phyloP scores from a whole-genome alignment of 1,140 invertebrate genomes.

The Sesamia nonagrioides region DNA sequence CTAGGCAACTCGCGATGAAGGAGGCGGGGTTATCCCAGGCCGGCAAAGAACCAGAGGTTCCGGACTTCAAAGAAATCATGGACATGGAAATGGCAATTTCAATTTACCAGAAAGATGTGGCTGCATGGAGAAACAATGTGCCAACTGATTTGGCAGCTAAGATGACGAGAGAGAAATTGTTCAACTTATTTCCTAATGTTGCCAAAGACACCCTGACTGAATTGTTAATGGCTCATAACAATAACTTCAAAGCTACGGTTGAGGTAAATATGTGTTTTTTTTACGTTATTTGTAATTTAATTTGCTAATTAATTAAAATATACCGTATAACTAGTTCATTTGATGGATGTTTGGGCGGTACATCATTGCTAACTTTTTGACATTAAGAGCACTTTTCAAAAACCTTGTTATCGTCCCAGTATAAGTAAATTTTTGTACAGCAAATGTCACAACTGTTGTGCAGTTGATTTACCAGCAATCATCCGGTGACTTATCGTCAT shows the following conservation, averaged over 20 bases:
- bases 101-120: conserved; percentile 88
- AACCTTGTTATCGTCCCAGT: too few relatives aligned
- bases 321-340: too few relatives aligned
- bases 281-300: too few relatives aligned
- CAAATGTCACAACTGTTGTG: too few relatives aligned
- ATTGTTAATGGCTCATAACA: conserved; percentile 90
- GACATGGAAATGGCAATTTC: conserved; percentile 91
- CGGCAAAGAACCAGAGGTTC: conserved; percentile 72
- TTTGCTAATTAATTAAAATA: too few relatives aligned
- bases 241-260: conserved; percentile 88
- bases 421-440: too few relatives aligned
- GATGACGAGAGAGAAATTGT: conserved; percentile 90
- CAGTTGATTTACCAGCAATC: too few relatives aligned
- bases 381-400: too few relatives aligned
- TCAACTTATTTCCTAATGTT: conserved; percentile 91
- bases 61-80: conserved; percentile 90
- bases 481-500: too few relatives aligned
- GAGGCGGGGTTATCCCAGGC: conserved; percentile 74
- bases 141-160: conserved; percentile 89
- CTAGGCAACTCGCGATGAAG: conserved; percentile 81
- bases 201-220: conserved; percentile 89
- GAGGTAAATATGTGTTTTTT: conserved; percentile 69
- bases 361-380: too few relatives aligned
- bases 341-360: too few relatives aligned
- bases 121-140: conserved; percentile 85